Conservation (phyloP, 2,113 vertebrate species). For the Spermophilus dauricus region DNA sequence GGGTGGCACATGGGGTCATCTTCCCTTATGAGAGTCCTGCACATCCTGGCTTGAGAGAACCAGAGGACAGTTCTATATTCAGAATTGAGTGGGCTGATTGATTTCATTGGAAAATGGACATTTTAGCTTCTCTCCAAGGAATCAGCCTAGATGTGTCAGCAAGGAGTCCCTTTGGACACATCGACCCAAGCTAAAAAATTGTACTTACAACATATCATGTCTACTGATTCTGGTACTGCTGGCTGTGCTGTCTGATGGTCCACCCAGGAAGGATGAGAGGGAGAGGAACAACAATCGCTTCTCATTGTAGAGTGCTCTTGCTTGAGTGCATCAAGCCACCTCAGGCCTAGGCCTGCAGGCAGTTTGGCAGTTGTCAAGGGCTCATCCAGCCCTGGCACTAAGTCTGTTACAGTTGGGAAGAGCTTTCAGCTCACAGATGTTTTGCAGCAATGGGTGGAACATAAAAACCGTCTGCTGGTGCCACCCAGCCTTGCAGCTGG, state of each 20-base stretch:
- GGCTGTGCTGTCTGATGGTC: background rate
- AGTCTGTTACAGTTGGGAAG: background rate
- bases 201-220: background rate
- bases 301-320: too few relatives aligned
- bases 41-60: background rate
- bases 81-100: conserved; percentile 49
- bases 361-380: background rate
- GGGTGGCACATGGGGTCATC: background rate
- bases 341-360: background rate
- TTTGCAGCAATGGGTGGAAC: conserved; percentile 1
- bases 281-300: accelerated
- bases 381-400: background rate
- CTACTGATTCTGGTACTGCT: background rate
- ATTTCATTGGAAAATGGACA: conserved; percentile 53
- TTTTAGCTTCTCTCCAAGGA: conserved; percentile 52
- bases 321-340: background rate
- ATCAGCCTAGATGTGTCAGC: background rate
- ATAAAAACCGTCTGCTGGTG: background rate
- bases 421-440: conserved; percentile 19
- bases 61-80: background rate
- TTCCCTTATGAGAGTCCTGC: background rate
- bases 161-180: conserved; percentile 59
- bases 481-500: conserved; percentile 56
- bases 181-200: conserved; percentile 6
- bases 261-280: background rate